Conservation (phyloP, 2,888 invertebrate genomes). For the Poecilobothrus nobilitatus region DNA sequence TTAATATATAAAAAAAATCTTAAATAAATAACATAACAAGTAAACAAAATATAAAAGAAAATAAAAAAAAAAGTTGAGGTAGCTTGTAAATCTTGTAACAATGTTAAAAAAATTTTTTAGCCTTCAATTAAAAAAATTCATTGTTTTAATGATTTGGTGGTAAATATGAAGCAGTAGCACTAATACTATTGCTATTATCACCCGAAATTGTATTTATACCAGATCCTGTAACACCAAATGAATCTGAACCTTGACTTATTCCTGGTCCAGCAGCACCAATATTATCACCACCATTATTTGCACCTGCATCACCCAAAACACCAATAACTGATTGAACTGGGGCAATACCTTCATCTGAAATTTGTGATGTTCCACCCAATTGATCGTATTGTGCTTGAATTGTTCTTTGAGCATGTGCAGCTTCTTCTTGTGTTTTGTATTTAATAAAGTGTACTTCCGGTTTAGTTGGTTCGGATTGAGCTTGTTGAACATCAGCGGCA, state of each 20-base stretch:
- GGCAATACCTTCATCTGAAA: constrained; percentile 39
- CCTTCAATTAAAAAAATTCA: too few relatives aligned
- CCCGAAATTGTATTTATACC: constrained; percentile 18
- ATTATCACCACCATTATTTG: constrained; percentile 10
- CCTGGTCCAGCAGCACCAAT: constrained; percentile 3
- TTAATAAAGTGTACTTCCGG: constrained; percentile 44
- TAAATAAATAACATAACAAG: too few relatives aligned
- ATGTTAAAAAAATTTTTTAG: too few relatives aligned
- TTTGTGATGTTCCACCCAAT: constrained; percentile 38
- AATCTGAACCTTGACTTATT: neutral
- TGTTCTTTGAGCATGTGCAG: constrained; percentile 38
- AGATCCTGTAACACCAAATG: neutral
- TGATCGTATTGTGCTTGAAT: constrained; percentile 41
- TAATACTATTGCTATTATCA: neutral
- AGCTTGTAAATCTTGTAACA: too few relatives aligned
- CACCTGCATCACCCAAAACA: constrained; percentile 28
- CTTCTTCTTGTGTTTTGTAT: constrained; percentile 41
- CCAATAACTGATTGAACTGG: constrained; percentile 42
- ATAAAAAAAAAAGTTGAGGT: too few relatives aligned
- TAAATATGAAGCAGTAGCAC: constrained; percentile 28
- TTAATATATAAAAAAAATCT: too few relatives aligned
- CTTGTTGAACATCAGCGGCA: constrained; percentile 37
- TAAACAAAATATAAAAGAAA: too few relatives aligned
- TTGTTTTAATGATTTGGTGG: constrained; percentile 29
- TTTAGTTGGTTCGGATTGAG: constrained; percentile 35